Evolutionary conservation across 2,888 invertebrate species (phyloP), one percentile per base, ranked within the genome.

Genomic region (Belgica antarctica): DNA sequence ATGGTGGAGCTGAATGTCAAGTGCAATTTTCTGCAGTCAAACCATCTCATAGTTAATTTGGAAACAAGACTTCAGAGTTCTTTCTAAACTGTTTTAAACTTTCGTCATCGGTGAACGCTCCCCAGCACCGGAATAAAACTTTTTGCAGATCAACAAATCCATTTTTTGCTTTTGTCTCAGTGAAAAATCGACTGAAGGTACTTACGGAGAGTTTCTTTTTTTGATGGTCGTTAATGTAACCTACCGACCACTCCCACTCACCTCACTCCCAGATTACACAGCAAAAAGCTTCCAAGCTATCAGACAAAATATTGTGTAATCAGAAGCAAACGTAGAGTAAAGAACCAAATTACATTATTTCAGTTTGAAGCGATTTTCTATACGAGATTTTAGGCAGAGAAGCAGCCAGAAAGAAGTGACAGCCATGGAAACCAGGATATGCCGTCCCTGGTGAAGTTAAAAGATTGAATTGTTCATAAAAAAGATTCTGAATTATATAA

Each of bases 151-250:
- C 41, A n/a, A 31, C 12, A n/a, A n/a, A n/a, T n/a, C n/a, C n/a
- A n/a, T 34, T 31, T 62, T 59, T 62, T 28, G 10, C 15, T 41
- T n/a, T 15, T 31, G 3, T n/a, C 10, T 31, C 62, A 2, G 34
- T 62, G 62, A 62, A 62, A 62, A 62, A 62, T 62, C 34, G 62
- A 62, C 62, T 62, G 31, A 31, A 27, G 62, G 62, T 62, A 62
- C 62, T 62, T 59, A 59, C 59, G 59, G 27, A 25, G 27, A 7
- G 41, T 59, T 62, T 62, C 19, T 31, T 28, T 62, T n/a, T 62
- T 31, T 28, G 28, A 62, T 62, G 62, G 62, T 22, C 62, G 34
- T 31, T 62, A 62, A 62, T 62, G 62, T 62, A 62, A 31, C 31
- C 62, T 62, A 62, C 62, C 62, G 34, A n/a, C n/a, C 62, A 19